phyloP scores from a whole-genome alignment of 2,113 vertebrate genomes.

The Ploceus nigricollis region DNA sequence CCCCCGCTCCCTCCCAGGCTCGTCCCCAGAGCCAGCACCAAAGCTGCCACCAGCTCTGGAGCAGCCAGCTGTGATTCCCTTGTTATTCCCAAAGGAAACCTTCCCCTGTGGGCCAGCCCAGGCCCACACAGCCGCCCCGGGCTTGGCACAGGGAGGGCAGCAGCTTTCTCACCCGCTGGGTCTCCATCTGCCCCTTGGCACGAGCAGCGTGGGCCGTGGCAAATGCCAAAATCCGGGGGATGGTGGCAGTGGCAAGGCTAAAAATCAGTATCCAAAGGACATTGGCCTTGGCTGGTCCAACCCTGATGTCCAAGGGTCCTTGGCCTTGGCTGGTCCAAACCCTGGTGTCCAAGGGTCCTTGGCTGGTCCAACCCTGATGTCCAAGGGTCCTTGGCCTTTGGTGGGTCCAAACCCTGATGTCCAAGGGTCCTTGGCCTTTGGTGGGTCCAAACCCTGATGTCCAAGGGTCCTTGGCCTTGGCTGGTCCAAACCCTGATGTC shows the following conservation, averaged over 20 bases:
- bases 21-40: background rate
- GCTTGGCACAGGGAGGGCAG: background rate
- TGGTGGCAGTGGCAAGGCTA: background rate
- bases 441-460: background rate
- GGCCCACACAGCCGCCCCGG: background rate
- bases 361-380: background rate
- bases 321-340: background rate
- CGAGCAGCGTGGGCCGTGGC: background rate
- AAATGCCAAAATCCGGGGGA: background rate
- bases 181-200: background rate
- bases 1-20: background rate
- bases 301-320: rapidly evolving
- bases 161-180: background rate
- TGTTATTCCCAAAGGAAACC: background rate
- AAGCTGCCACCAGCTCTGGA: background rate
- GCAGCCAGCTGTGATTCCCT: background rate
- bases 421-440: background rate
- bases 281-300: background rate
- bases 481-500: too few species aligned
- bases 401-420: too few species aligned
- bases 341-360: background rate
- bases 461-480: background rate
- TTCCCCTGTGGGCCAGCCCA: background rate
- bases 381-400: background rate
- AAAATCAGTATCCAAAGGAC: background rate